A percentile compares a stretch with the other conserved stretches of the same genome.
Conservation (phyloP, 2,113 vertebrate genomes). For the Oreochromis spilurus region DNA sequence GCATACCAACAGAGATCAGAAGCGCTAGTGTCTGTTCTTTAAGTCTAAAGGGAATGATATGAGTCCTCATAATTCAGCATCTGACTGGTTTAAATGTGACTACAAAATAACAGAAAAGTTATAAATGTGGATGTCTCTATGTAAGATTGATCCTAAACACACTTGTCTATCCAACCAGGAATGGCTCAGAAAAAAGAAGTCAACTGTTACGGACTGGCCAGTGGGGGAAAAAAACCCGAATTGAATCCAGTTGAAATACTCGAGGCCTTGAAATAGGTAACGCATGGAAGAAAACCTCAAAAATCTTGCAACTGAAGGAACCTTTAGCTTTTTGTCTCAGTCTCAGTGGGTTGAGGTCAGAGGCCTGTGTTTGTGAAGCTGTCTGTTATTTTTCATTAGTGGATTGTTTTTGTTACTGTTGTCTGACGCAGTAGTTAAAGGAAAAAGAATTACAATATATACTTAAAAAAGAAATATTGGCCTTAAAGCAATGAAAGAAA, state of each 20-base stretch:
- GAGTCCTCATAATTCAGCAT: not conserved
- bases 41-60: not conserved
- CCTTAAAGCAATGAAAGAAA: not conserved
- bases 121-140: not conserved
- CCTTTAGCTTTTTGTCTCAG: not conserved
- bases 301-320: not conserved
- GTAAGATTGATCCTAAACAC: not conserved
- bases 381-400: not conserved
- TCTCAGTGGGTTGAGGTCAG: not conserved
- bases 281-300: not conserved
- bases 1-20: not conserved
- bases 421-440: not conserved
- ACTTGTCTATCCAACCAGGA: not conserved
- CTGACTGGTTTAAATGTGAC: not conserved
- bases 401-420: not conserved
- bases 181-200: not conserved
- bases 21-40: not conserved
- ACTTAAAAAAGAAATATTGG: not conserved
- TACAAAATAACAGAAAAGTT: not conserved
- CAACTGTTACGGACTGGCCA: not conserved
- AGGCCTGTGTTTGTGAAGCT: not conserved
- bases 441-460: not conserved
- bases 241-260: not conserved
- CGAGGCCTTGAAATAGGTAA: not conserved
- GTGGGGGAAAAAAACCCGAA: accelerated